phyloP scores from a whole-genome alignment of 1,140 invertebrate species.

The Leptopilina clavipes region DNA sequence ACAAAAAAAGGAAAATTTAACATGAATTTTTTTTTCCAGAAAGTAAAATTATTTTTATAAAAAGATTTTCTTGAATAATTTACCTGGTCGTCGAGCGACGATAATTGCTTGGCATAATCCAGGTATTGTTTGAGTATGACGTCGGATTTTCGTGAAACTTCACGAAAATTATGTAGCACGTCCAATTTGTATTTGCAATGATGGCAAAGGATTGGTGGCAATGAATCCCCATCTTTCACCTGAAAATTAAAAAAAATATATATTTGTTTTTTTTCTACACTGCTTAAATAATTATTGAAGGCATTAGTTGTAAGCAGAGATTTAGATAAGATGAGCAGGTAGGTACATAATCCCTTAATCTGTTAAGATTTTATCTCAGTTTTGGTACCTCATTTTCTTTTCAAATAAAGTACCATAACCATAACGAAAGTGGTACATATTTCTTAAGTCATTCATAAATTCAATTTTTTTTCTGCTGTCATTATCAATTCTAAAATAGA shows the following conservation, averaged over 20 bases:
- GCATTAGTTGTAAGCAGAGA: background rate
- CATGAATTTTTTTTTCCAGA: too few species aligned
- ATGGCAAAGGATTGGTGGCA: constrained; percentile 75
- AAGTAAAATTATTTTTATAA: too few species aligned
- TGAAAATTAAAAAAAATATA: constrained; percentile 55
- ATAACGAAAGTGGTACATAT: background rate
- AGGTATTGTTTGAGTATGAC: constrained; percentile 75
- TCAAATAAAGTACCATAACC: background rate
- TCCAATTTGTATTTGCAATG: constrained; percentile 75
- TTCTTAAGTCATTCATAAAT: background rate
- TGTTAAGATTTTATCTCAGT: background rate
- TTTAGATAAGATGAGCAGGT: constrained; percentile 3
- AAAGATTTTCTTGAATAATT: background rate
- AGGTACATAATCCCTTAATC: constrained; percentile 23
- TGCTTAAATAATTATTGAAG: background rate
- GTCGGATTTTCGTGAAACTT: constrained; percentile 74
- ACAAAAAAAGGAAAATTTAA: too few species aligned
- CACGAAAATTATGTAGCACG: constrained; percentile 73
- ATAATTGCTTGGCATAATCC: constrained; percentile 73
- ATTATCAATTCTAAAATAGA: background rate
- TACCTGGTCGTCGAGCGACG: constrained; percentile 68
- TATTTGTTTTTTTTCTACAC: background rate
- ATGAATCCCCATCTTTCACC: constrained; percentile 74
- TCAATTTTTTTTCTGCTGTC: too few species aligned
- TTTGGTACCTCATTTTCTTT: constrained; percentile 10